phyloP scores from a whole-genome alignment of 1,140 invertebrate species.

The Sipha flava region DNA sequence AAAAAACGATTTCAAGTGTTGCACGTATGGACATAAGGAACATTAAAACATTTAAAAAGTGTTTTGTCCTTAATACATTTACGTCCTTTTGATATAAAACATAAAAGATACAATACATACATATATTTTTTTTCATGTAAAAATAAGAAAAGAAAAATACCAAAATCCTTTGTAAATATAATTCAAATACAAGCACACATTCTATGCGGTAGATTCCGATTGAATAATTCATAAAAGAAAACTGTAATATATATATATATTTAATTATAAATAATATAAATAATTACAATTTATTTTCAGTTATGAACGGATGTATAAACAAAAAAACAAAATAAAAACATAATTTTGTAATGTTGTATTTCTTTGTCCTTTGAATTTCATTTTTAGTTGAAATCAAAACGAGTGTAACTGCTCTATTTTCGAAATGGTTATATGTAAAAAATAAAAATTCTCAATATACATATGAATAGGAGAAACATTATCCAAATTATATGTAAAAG shows the following conservation, averaged over 20 bases:
- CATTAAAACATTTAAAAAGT: constrained; percentile 11
- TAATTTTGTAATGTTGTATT: background rate
- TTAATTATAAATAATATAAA: background rate
- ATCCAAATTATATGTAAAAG: background rate
- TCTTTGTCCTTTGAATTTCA: background rate
- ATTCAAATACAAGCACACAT: background rate
- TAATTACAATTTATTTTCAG: background rate
- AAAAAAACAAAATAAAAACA: background rate
- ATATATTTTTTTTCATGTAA: background rate
- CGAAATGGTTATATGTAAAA: background rate
- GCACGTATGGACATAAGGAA: background rate
- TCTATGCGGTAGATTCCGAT: background rate
- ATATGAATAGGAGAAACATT: background rate
- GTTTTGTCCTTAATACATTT: constrained; percentile 7
- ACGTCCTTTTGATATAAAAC: background rate
- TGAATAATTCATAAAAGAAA: constrained; percentile 20
- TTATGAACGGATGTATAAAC: no score
- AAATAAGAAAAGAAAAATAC: background rate
- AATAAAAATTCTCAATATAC: background rate
- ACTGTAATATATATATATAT: background rate
- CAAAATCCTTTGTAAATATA: constrained; percentile 11
- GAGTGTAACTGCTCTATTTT: background rate
- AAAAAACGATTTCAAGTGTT: background rate
- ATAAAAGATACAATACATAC: background rate
- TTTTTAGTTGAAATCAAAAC: background rate